Evolutionary conservation across 2,888 invertebrate species (phyloP).

Genomic region (Acronicta aceris): DNA sequence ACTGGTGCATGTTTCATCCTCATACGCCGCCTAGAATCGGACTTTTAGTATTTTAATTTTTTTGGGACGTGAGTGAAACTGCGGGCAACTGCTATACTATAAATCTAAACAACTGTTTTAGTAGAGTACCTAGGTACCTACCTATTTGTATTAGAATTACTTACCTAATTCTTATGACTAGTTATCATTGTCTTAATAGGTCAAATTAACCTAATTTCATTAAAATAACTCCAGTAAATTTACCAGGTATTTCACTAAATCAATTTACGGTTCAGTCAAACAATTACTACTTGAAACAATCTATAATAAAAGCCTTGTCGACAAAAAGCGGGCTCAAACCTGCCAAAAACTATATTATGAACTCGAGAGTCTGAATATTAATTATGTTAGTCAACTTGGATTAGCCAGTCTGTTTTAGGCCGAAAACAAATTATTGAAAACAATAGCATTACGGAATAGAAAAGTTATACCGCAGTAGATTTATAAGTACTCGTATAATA

Average conservation of each 20-base stretch:
- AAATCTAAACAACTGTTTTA: too few relatives aligned
- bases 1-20: too few relatives aligned
- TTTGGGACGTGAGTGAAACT: too few relatives aligned
- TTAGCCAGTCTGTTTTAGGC: conserved; percentile 35
- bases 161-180: too few relatives aligned
- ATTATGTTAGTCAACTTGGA: conserved; percentile 48
- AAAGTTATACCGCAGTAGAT: conserved; percentile 23
- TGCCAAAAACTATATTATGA: conserved; percentile 31
- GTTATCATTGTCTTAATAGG: too few relatives aligned
- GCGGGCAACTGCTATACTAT: too few relatives aligned
- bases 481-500: background rate
- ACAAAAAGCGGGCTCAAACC: conserved; percentile 43
- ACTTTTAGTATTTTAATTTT: too few relatives aligned
- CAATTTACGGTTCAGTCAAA: conserved; percentile 28
- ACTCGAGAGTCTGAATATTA: conserved; percentile 50
- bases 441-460: conserved; percentile 43
- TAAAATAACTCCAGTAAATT: background rate
- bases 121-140: too few relatives aligned
- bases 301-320: conserved; percentile 35
- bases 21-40: too few relatives aligned
- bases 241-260: conserved; percentile 30
- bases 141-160: too few relatives aligned
- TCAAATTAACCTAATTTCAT: too few relatives aligned
- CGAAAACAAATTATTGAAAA: conserved; percentile 33
- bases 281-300: conserved; percentile 29